These are phyloP conservation scores for Meiosimyza platycephala DNA, from an alignment of 2,888 invertebrate species.

Conservation along the genomic window DNA sequence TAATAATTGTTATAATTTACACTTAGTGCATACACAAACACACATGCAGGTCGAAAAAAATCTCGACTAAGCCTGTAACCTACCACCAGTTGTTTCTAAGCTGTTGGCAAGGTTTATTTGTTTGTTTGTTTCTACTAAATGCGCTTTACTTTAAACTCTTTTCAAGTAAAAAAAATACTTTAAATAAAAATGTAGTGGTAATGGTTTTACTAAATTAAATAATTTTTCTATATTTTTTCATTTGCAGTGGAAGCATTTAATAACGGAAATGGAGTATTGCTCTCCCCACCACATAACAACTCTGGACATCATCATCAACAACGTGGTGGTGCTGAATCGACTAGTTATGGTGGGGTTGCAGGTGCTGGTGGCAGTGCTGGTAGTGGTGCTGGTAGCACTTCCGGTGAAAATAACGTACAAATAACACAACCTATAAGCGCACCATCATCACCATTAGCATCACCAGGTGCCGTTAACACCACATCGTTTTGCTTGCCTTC, in stretches of 20 bases:
- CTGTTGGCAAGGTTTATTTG: background rate
- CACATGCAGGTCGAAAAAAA: too few relatives aligned
- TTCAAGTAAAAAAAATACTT: background rate
- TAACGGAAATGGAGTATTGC: conserved; percentile 79
- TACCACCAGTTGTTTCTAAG: too few relatives aligned
- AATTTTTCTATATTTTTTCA: conserved; percentile 7
- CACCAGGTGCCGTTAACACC: conserved; percentile 69
- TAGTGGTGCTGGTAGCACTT: conserved; percentile 41
- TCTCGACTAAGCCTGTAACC: too few relatives aligned
- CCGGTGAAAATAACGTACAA: conserved; percentile 68
- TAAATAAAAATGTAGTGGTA: background rate
- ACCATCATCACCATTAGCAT: conserved; percentile 83
- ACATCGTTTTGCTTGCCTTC: conserved; percentile 65
- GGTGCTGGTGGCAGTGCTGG: background rate
- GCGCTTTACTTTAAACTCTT: too few relatives aligned
- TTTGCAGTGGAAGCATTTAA: conserved; percentile 71
- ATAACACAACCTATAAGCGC: conserved; percentile 86
- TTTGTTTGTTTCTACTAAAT: background rate
- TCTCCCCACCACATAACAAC: conserved; percentile 79
- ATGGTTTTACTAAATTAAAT: background rate
- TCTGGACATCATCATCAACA: conserved; percentile 51
- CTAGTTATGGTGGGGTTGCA: conserved; percentile 40
- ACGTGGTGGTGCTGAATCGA: conserved; percentile 44
- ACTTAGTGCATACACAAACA: too few relatives aligned
- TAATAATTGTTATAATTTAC: too few relatives aligned